Base-by-base conservation (phyloP, 2,113 vertebrate species). In the Nycticebus coucang region DNA sequence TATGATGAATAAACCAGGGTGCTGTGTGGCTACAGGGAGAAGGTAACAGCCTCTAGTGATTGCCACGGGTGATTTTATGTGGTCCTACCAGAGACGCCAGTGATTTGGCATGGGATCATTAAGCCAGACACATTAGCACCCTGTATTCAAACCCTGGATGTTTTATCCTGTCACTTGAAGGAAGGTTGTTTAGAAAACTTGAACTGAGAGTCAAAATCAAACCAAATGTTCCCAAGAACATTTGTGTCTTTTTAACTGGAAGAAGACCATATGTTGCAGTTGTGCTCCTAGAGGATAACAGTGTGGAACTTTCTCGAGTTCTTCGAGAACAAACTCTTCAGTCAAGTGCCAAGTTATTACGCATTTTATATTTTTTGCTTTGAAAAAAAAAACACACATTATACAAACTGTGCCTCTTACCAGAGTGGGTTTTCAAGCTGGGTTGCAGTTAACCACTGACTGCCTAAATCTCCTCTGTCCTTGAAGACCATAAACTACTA, bases 241-340 rank as follows among this genome's bases (percentile, higher is more conserved):
- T 66, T 74, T 85, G 71, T 84, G 28, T 93, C 77, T 86, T 80
- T 60, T 91, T 85, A 69, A 71, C 78, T 94, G 85, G 91, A 26
- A 86, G 79, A 94, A 71, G 74, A 57, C 62, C 68, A 1, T 64
- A 57, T 94, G 78, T 69, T 69, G 4, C 4, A 10, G 37, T 45
- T 28, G 24, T 21, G 10, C 12, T 91, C 50, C 68, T 94, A 2
- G 30, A 90, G 64, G 68, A 28, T 33, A 72, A 71, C 37, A 55
- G n/a, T 77, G 13, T 64, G 35, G 82, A 91, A 68, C 64, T 69
- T 66, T 84, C 13, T 33, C 72, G 53, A 35, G 28, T 72, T 72
- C 57, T 41, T 8, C 37, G 50, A 87, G 72, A 75, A 74, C 41
- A 59, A 35, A 50, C 84, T 92, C 37, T 30, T 80, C 78, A 60